These are phyloP conservation scores for Tauraco erythrolophus DNA, from an alignment of 2,113 vertebrate species.

Conservation along the genomic window DNA sequence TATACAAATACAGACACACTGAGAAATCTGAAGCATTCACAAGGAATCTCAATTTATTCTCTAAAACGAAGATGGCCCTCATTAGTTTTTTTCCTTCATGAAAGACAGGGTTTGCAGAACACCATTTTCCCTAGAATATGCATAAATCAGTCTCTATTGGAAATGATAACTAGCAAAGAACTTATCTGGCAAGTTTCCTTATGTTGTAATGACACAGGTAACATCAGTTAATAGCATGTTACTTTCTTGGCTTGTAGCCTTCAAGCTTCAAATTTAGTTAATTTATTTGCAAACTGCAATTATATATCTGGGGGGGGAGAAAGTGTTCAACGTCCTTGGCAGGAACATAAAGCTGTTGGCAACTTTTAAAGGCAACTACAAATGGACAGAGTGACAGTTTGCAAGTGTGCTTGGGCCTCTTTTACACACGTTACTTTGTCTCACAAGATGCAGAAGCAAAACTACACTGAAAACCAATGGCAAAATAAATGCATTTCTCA, in stretches of 20 bases:
- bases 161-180: not conserved
- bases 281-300: not conserved
- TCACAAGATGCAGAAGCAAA: not conserved
- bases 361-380: not conserved
- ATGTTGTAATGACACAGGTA: not conserved
- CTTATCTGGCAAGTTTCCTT: not conserved
- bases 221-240: not conserved
- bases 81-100: not conserved
- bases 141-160: not conserved
- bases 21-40: not conserved
- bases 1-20: not conserved
- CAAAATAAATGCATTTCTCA: not conserved
- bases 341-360: not conserved
- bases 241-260: not conserved
- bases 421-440: not conserved
- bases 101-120: not conserved
- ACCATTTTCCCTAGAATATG: not conserved
- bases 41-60: not conserved
- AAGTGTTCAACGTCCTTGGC: not conserved
- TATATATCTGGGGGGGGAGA: not conserved
- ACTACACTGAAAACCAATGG: not conserved
- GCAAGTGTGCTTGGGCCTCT: not conserved
- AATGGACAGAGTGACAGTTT: not conserved
- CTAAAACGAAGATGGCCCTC: not conserved
- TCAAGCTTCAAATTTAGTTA: not conserved